A percentile compares a stretch with the other conserved stretches of the same genome.
Conservation (phyloP, 2,797 vertebrate species). For the Mus minutoides region DNA sequence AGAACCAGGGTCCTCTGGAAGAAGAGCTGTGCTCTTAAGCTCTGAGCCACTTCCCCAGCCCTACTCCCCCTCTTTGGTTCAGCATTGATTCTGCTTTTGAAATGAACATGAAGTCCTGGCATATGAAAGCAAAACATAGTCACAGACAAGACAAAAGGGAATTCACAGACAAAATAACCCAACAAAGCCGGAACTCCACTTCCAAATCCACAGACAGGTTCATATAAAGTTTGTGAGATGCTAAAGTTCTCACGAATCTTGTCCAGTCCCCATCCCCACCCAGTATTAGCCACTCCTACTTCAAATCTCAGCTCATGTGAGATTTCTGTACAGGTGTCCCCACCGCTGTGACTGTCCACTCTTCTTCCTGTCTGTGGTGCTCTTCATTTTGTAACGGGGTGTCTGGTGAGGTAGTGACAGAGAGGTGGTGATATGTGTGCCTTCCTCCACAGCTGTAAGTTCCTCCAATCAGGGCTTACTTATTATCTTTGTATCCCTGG, state of each 20-base stretch:
- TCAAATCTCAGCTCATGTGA: not conserved
- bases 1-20: not conserved
- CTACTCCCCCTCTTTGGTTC: not conserved
- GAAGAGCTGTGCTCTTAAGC: not conserved
- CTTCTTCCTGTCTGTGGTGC: not conserved
- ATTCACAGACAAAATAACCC: not conserved
- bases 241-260: not conserved
- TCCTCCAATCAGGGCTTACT: not conserved
- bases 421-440: not conserved
- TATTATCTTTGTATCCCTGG: not conserved
- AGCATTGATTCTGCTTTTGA: slow-evolving; percentile 15
- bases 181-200: not conserved
- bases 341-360: not conserved
- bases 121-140: not conserved
- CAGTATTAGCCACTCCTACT: not conserved
- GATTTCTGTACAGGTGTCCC: not conserved
- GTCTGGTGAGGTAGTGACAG: not conserved
- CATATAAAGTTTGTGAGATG: not conserved
- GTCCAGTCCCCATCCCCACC: not conserved
- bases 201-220: not conserved
- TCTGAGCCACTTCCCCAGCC: not conserved
- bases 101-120: not conserved
- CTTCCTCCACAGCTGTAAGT: not conserved
- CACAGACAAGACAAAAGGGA: not conserved
- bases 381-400: not conserved